These are phyloP conservation scores for Rhincodon typus DNA, from an alignment of 2,797 vertebrate genomes.

Conservation along the genomic window DNA sequence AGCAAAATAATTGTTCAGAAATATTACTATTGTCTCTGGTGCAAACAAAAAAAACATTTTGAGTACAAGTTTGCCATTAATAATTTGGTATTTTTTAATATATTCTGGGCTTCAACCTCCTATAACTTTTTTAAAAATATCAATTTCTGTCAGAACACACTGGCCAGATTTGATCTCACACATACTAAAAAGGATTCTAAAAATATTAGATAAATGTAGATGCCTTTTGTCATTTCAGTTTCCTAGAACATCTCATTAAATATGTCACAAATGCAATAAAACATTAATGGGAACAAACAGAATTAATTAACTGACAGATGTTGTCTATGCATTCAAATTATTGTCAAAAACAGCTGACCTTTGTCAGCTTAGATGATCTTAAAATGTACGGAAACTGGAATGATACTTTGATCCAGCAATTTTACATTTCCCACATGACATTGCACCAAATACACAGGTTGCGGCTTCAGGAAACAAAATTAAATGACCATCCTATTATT, in stretches of 20 bases:
- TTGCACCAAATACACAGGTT: background rate
- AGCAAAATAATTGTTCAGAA: background rate
- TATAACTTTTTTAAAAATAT: background rate
- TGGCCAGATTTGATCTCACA: background rate
- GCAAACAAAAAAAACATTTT: background rate
- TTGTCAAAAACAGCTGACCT: background rate
- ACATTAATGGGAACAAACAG: background rate
- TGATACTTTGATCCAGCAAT: background rate
- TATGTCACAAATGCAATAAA: conserved; percentile 9
- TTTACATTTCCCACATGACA: background rate
- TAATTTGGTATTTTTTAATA: background rate
- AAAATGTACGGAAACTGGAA: background rate
- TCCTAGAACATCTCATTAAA: background rate
- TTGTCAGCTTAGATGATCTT: background rate
- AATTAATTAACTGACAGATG: background rate
- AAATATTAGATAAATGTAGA: background rate
- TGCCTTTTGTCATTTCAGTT: background rate
- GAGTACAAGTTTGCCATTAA: background rate
- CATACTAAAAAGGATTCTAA: background rate
- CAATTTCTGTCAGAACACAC: background rate
- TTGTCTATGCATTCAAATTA: background rate
- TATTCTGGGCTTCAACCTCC: background rate
- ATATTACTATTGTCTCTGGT: background rate
- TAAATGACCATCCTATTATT: background rate
- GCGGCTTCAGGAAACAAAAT: background rate